phyloP scores from a whole-genome alignment of 2,797 vertebrate species.

The Characodon lateralis region DNA sequence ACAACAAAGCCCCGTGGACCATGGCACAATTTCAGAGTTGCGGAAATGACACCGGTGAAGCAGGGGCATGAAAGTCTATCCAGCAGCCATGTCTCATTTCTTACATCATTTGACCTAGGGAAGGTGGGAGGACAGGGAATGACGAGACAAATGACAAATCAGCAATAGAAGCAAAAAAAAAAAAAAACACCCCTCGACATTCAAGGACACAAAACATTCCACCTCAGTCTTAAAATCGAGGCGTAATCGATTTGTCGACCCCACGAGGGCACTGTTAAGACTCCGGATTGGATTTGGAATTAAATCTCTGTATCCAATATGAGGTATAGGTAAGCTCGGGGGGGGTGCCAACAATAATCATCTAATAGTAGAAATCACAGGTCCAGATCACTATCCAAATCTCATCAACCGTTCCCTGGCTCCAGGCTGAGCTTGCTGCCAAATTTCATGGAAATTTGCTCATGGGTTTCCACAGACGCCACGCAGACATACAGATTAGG shows the following conservation, averaged over 20 bases:
- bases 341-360: constrained; percentile 55
- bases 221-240: constrained; percentile 48
- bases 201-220: constrained; percentile 33
- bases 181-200: background rate
- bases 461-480: constrained; percentile 13
- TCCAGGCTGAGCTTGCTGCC: constrained; percentile 33
- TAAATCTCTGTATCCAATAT: constrained; percentile 65
- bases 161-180: constrained; percentile 22
- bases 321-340: background rate
- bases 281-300: constrained; percentile 69
- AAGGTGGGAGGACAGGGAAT: constrained; percentile 7
- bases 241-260: constrained; percentile 72
- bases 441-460: constrained; percentile 56
- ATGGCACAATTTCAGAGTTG: constrained; percentile 69
- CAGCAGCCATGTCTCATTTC: constrained; percentile 60
- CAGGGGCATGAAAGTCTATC: constrained; percentile 64
- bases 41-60: constrained; percentile 66
- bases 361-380: constrained; percentile 66
- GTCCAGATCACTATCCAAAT: constrained; percentile 71
- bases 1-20: constrained; percentile 73
- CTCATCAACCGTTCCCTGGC: constrained; percentile 56
- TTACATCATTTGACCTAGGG: constrained; percentile 56
- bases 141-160: constrained; percentile 42
- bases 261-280: constrained; percentile 25
- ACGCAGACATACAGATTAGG: constrained; percentile 34